Evolutionary conservation across 2,888 invertebrate species (phyloP).

Genomic region (Sepioteuthis lessoniana): DNA sequence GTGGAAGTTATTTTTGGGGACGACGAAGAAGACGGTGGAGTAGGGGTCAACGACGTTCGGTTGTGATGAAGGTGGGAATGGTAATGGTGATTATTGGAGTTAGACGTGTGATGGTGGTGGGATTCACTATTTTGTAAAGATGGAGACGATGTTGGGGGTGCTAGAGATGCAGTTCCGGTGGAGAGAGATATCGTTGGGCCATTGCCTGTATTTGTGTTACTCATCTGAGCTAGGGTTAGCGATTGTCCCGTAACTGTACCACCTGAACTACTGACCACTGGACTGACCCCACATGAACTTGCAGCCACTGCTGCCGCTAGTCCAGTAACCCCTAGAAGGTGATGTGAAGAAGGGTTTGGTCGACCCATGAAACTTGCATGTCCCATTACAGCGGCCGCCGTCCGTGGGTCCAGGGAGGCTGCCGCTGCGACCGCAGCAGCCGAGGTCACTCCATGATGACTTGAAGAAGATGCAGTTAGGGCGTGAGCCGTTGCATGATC

Average conservation of each 20-base stretch:
- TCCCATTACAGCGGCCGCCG: constrained; percentile 40
- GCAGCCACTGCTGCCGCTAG: background rate
- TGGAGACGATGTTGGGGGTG: background rate
- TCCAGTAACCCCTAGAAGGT: background rate
- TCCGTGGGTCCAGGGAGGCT: background rate
- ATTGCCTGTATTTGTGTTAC: background rate
- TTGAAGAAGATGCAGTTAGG: background rate
- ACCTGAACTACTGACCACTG: background rate
- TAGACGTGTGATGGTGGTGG: background rate
- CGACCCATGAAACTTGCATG: background rate
- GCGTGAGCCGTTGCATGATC: constrained; percentile 36
- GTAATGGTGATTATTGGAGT: background rate
- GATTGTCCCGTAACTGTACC: background rate
- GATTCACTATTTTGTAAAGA: background rate
- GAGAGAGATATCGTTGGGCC: background rate
- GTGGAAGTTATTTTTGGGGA: background rate
- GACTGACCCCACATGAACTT: background rate
- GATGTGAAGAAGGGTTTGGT: background rate
- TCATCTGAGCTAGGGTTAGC: background rate
- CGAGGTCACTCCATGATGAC: background rate
- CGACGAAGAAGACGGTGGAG: background rate
- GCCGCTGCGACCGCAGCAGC: background rate
- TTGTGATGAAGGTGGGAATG: background rate
- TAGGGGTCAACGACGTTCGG: background rate
- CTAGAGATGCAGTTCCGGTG: background rate